These are phyloP conservation scores for Bellardia pandia DNA, from an alignment of 2,888 invertebrate species.

Conservation along the genomic window DNA sequence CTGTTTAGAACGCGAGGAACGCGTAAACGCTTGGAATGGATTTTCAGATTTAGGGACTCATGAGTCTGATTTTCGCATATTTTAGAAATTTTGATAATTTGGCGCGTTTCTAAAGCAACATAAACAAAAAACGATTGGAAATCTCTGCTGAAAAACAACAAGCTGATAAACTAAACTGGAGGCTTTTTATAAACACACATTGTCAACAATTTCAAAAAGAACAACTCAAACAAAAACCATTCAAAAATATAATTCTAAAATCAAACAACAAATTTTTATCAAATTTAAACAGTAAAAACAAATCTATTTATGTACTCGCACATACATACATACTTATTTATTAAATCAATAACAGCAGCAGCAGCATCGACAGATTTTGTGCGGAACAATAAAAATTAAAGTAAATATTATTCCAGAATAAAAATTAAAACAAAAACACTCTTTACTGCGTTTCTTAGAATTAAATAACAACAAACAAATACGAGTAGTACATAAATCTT, in stretches of 20 bases:
- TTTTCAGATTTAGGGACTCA: too few species aligned
- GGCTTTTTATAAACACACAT: conserved; percentile 14
- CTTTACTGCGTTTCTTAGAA: conserved; percentile 28
- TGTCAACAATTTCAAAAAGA: conserved; percentile 22
- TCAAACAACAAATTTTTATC: conserved; percentile 60
- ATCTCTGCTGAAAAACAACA: neutral
- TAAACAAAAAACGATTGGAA: too few species aligned
- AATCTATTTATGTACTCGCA: conserved; percentile 15
- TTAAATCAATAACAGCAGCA: too few species aligned
- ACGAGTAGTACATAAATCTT: neutral
- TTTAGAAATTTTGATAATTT: too few species aligned
- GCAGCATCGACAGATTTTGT: neutral
- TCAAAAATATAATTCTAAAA: conserved; percentile 29
- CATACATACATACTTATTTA: too few species aligned
- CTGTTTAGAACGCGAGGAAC: too few species aligned
- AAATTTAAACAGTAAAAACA: conserved; percentile 52
- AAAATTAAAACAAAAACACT: conserved; percentile 5
- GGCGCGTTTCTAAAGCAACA: neutral
- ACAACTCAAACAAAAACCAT: neutral
- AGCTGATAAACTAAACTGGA: conserved; percentile 4
- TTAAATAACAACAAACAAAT: neutral
- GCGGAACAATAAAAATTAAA: conserved; percentile 13
- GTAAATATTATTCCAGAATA: conserved; percentile 11
- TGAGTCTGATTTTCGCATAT: too few species aligned
- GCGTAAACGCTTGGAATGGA: too few species aligned